Percentiles rank a stretch among this genome's conserved stretches.
Evolutionary conservation across 92 coral and sea anemone genomes (phyloP).

Genomic region (Porites lobata): DNA sequence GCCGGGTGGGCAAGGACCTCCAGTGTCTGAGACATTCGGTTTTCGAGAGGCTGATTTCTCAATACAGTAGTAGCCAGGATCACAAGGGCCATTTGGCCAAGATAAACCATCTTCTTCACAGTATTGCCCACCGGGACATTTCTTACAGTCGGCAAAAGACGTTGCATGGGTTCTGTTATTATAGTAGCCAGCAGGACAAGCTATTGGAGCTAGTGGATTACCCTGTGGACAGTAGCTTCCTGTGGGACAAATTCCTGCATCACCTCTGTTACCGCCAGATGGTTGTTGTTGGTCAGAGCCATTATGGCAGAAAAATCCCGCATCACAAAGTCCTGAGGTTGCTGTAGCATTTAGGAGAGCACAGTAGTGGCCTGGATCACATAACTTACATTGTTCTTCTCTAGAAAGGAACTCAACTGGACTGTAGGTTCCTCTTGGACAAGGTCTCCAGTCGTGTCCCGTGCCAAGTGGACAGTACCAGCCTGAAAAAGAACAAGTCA

Average conservation of each 20-base stretch:
- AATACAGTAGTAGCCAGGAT: constrained; percentile 91
- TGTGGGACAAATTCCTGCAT: constrained; percentile 93
- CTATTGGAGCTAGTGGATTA: constrained; percentile 81
- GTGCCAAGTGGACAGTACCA: constrained; percentile 94
- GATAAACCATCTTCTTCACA: constrained; percentile 89
- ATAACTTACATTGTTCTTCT: constrained; percentile 80
- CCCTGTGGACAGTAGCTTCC: constrained; percentile 93
- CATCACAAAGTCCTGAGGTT: constrained; percentile 85
- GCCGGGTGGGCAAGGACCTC: constrained; percentile 99
- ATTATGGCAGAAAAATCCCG: constrained; percentile 95
- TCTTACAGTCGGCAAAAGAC: constrained; percentile 67
- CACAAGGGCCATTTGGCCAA: constrained; percentile 95
- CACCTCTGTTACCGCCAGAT: constrained; percentile 91
- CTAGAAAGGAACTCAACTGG: constrained; percentile 79
- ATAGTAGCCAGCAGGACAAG: constrained; percentile 95
- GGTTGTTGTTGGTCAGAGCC: constrained; percentile 95
- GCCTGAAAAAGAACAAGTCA: constrained; percentile 56
- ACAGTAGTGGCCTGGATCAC: constrained; percentile 93
- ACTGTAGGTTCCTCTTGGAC: constrained; percentile 97
- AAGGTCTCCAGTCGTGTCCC: constrained; percentile 90
- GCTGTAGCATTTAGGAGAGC: constrained; percentile 80
- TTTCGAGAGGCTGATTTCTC: constrained; percentile 74
- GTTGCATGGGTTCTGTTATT: constrained; percentile 86
- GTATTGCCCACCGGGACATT: constrained; percentile 90
- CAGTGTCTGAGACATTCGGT: constrained; percentile 83